A percentile compares a stretch with the other conserved stretches of the same genome.
Evolutionary conservation across 2,113 vertebrate genomes (phyloP).

Genomic region (Cyphomyrus discorhynchus): DNA sequence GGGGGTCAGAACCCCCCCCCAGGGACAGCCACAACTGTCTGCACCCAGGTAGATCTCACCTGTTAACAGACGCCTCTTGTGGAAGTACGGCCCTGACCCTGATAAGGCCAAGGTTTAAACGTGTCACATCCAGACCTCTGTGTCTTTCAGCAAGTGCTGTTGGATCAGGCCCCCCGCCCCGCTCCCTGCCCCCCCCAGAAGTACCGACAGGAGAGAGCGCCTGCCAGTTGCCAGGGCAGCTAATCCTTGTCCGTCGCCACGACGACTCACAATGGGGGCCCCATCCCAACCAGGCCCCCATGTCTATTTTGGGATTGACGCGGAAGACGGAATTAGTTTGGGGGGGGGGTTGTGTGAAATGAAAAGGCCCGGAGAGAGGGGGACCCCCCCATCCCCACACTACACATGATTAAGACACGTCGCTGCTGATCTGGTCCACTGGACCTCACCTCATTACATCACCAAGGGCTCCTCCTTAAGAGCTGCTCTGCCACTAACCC

Average conservation of each 20-base stretch:
- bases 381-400: neutral
- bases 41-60: neutral
- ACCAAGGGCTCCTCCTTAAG: neutral
- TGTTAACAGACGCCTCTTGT: neutral
- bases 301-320: slow-evolving; percentile 35
- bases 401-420: slow-evolving; percentile 16
- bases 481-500: neutral
- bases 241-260: slow-evolving; percentile 50
- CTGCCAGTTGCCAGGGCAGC: slow-evolving; percentile 54
- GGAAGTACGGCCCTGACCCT: neutral
- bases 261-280: slow-evolving; percentile 34
- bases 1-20: neutral
- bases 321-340: slow-evolving; percentile 39
- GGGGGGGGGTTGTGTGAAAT: slow-evolving; percentile 35
- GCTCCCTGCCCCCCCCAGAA: slow-evolving; percentile 10
- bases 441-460: slow-evolving; percentile 11
- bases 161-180: slow-evolving; percentile 18
- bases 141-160: neutral
- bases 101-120: neutral
- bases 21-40: neutral
- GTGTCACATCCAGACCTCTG: neutral
- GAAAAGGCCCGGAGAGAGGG: slow-evolving; percentile 10
- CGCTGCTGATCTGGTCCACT: slow-evolving; percentile 3
- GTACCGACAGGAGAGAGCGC: slow-evolving; percentile 37
- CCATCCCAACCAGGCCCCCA: slow-evolving; percentile 40